Conservation (phyloP, 1,140 invertebrate species). For the Rhynchophorus ferrugineus region DNA sequence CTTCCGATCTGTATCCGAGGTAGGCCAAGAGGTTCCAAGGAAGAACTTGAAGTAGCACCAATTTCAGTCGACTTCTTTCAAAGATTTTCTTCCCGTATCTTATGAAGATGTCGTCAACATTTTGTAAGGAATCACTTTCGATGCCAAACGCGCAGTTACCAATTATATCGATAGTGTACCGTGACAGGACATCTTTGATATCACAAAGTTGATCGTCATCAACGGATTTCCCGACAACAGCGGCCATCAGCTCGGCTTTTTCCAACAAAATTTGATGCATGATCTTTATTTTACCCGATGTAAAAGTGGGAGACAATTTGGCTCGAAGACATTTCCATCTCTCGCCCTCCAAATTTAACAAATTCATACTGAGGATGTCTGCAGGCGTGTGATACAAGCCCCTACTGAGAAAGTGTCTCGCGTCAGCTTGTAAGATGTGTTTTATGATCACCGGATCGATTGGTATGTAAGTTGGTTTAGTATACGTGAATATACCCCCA, state of each 20-base stretch:
- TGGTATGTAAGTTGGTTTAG: conserved; percentile 15
- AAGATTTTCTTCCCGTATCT: conserved; percentile 26
- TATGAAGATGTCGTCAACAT: conserved; percentile 47
- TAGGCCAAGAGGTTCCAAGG: background rate
- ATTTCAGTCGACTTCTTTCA: background rate
- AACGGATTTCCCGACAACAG: conserved; percentile 33
- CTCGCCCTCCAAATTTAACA: conserved; percentile 41
- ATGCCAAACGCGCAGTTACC: conserved; percentile 55
- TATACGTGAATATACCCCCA: background rate
- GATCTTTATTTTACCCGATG: conserved; percentile 43
- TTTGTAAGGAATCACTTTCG: conserved; percentile 48
- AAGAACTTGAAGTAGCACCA: background rate
- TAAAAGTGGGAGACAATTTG: conserved; percentile 44
- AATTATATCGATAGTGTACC: conserved; percentile 56
- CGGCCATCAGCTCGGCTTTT: conserved; percentile 32
- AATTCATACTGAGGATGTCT: conserved; percentile 42
- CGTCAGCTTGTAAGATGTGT: conserved; percentile 42
- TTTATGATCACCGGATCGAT: conserved; percentile 45
- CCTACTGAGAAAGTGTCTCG: conserved; percentile 41
- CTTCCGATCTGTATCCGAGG: background rate
- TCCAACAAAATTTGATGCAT: conserved; percentile 36
- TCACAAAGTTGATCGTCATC: conserved; percentile 36
- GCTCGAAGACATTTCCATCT: conserved; percentile 43
- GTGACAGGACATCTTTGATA: conserved; percentile 50
- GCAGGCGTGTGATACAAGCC: conserved; percentile 37